Base-by-base conservation (phyloP, 2,113 vertebrate genomes). In the Arizona elegans region DNA sequence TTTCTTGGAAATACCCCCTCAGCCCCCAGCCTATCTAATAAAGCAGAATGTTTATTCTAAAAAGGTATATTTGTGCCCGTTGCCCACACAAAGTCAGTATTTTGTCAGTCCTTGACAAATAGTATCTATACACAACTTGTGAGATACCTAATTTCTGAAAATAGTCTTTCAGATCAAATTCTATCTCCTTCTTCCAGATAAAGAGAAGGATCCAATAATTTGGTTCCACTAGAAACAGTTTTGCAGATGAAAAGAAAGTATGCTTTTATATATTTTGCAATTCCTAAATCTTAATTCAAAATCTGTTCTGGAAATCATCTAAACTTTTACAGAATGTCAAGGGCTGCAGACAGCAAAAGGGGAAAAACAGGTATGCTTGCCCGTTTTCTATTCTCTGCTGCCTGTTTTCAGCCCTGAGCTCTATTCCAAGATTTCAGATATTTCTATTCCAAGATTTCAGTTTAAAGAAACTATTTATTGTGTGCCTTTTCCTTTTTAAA, bases 41-140 rank as follows among this genome's bases (percentile, higher is more conserved):
- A 81, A 81, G 17, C 7, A 38, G n/a, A 81, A 38, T 3, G 15
- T 81, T 81, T 81, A 81, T 38, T 33, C 33, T 81, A 81, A 81
- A 81, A 21, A 19, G 70, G 8, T 81, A 3, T 43, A 38, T 81
- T 17, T 43, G 75, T 8, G 19, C 8, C 33, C n/a, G 17, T 21
- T 43, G 75, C 7, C 19, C 17, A 33, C 65, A 15, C 87, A 85
- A 90, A 91, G 95, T 87, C 87, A 96, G 12, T 62, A 94, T 54
- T 43, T 65, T n/a, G 93, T 92, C 55, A 94, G 43, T 58, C 38
- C 87, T 38, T 24, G 90, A 94, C 85, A 8, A 50, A 94, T 95
- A 93, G 93, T 93, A 62, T 38, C 88, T 2, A 0, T 86, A 88
- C 75, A 90, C 97, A 90, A 89, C 47, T 0, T 0, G 6, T n/a